Evolutionary conservation across 2,113 vertebrate species (phyloP), one percentile per base, ranked within the genome.

Genomic region (Campylomormyrus tamandua): DNA sequence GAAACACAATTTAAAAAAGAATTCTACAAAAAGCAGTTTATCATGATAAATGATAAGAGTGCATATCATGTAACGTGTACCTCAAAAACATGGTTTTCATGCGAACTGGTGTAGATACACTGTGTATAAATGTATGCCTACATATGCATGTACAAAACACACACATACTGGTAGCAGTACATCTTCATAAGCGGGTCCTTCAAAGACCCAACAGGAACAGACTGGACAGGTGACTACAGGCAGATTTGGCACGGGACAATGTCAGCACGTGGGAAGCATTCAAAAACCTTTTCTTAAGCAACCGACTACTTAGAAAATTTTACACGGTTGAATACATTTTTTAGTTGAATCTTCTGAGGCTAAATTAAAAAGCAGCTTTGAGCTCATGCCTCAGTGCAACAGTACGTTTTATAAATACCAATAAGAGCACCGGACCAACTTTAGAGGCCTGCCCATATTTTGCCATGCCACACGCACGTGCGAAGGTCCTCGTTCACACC

Each of bases 41-140:
- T 35, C 88, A 74, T 84, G 90, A 93, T 92, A 87, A 4, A 91
- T 90, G 45, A 39, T 90, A 24, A 46, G 89, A 92, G 88, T 58
- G 46, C 50, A 86, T 48, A 85, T 89, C 53, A 84, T 53, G 45
- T 91, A 91, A 90, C 87, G 92, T 91, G 88, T 93, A 94, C 91
- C 92, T 94, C 92, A 94, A 92, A 95, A 95, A 95, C 95, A 95
- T 84, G 91, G 95, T 95, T 95, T 70, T 91, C 94, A 94, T 94
- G 92, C 89, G 93, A 94, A 95, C 92, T 91, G 93, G 93, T 94
- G 92, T 94, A 93, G 93, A 94, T 91, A 93, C 93, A 92, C 87
- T 93, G 95, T 93, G 94, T 94, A 95, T 93, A 95, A 95, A 95
- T 93, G 93, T 94, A 92, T 93, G 92, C 93, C 93, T 94, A 95